Evolutionary conservation across 2,797 vertebrate genomes (phyloP).

Genomic region (Pachyuromys duprasi): DNA sequence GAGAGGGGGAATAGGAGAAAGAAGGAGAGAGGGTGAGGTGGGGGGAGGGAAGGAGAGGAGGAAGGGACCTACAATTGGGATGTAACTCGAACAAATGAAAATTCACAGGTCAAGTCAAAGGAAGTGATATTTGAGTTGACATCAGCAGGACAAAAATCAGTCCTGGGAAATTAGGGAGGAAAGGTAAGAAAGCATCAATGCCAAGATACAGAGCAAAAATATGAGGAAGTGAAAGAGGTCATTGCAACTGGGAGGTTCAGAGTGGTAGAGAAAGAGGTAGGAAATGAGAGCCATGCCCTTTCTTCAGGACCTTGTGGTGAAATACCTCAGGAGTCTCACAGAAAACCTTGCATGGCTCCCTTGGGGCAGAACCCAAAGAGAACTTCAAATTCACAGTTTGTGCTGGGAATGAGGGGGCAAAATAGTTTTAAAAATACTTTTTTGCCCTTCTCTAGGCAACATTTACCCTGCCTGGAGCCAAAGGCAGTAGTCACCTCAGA

Average conservation of each 20-base stretch:
- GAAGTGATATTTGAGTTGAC: not conserved
- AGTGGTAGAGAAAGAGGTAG: not conserved
- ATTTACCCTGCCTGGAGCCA: conserved; percentile 32
- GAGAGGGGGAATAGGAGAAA: too few species aligned
- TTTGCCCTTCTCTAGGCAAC: not conserved
- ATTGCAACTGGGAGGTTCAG: not conserved
- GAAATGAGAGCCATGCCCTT: conserved; percentile 14
- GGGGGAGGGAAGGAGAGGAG: too few species aligned
- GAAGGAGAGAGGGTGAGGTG: too few species aligned
- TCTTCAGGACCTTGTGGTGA: conserved; percentile 62
- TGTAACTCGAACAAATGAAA: not conserved
- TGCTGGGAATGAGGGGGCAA: not conserved
- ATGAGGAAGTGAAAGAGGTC: conserved; percentile 63
- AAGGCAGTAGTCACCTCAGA: not conserved
- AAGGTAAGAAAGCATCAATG: not conserved
- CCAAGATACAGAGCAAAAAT: not conserved
- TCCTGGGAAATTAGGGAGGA: not conserved
- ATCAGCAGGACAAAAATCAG: conserved; percentile 41
- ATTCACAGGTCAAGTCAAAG: not conserved
- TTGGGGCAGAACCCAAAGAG: conserved; percentile 15
- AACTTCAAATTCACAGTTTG: conserved; percentile 21
- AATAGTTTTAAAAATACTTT: not conserved
- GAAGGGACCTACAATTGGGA: too few species aligned
- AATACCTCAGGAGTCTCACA: not conserved
- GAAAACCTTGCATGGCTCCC: not conserved